A percentile compares a stretch with the other conserved stretches of the same genome.
Conservation (phyloP, 2,888 invertebrate species). For the Horisme vitalbata region DNA sequence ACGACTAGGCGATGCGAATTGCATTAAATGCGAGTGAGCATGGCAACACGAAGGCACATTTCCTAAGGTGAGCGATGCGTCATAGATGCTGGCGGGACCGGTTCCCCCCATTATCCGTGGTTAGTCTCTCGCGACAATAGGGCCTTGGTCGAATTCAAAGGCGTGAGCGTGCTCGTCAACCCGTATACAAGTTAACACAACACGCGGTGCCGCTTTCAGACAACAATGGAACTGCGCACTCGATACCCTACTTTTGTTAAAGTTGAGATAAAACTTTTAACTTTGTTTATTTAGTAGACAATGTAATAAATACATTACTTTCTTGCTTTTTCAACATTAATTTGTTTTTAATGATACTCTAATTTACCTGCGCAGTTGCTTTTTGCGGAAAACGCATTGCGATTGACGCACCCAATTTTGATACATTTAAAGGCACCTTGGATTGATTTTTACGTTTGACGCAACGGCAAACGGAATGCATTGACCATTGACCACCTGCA, state of each 20-base stretch:
- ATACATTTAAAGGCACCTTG: too few species aligned
- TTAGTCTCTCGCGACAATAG: slow-evolving; percentile 58
- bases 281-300: too few species aligned
- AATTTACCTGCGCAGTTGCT: too few species aligned
- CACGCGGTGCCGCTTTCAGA: slow-evolving; percentile 64
- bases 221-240: slow-evolving; percentile 59
- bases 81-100: slow-evolving; percentile 60
- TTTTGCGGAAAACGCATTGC: too few species aligned
- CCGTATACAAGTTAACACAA: slow-evolving; percentile 47
- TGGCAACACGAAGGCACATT: slow-evolving; percentile 51
- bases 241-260: slow-evolving; percentile 34
- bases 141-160: slow-evolving; percentile 62
- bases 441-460: too few species aligned
- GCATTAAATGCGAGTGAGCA: slow-evolving; percentile 28
- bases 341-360: too few species aligned
- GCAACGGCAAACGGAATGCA: too few species aligned
- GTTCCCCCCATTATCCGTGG: slow-evolving; percentile 65
- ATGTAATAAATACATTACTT: too few species aligned
- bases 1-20: slow-evolving; percentile 7
- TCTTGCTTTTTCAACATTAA: too few species aligned
- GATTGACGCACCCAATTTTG: too few species aligned
- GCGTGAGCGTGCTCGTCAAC: slow-evolving; percentile 54
- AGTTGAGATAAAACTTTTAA: slow-evolving; percentile 30
- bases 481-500: too few species aligned
- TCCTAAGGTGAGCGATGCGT: slow-evolving; percentile 61